Base-by-base conservation (phyloP, 2,113 vertebrate genomes). In the Paramisgurnus dabryanus region DNA sequence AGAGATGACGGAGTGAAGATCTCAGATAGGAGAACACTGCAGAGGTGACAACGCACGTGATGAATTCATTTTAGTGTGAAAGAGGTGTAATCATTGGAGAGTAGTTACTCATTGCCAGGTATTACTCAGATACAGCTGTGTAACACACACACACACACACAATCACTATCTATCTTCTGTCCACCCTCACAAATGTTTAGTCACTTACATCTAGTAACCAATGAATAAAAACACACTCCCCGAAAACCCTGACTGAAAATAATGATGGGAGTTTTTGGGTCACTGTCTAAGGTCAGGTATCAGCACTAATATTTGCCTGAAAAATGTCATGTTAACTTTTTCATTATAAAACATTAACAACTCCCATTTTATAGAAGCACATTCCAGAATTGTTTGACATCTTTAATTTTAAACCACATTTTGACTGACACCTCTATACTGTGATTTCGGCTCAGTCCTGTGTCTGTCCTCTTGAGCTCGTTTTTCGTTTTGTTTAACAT, bases 61-160 rank as follows among this genome's bases (percentile, higher is more conserved):
- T 75, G 53, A 76, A 80, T 86, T 70, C 0, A 43, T 50, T 77
- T 82, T 58, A 43, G 43, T 67, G 49, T 63, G 65, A 34, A 72
- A 70, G 58, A 70, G 72, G 70, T 80, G 78, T 83, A 81, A 85
- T 71, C 71, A 58, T 76, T 47, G 22, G 60, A 72, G 69, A 75
- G 55, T 58, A 67, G 80, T 80, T 84, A 82, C 58, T 83, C 84
- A 82, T 85, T 73, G 12, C 17, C 47, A 60, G 22, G 22, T 55
- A 63, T 82, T 82, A 72, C 82, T 85, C 80, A 82, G 63, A 43
- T 71, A 9, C 83, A 85, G 79, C 61, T 83, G 85, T 85, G 83
- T 75, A 83, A 8, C 22, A 15, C 69, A 78, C 66, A 77, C 40
- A 34, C 49, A 49, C 67, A 13, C 39, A 76, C 34, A 63, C 71